phyloP scores from a whole-genome alignment of 2,113 vertebrate species.

The Gymnarchus niloticus region DNA sequence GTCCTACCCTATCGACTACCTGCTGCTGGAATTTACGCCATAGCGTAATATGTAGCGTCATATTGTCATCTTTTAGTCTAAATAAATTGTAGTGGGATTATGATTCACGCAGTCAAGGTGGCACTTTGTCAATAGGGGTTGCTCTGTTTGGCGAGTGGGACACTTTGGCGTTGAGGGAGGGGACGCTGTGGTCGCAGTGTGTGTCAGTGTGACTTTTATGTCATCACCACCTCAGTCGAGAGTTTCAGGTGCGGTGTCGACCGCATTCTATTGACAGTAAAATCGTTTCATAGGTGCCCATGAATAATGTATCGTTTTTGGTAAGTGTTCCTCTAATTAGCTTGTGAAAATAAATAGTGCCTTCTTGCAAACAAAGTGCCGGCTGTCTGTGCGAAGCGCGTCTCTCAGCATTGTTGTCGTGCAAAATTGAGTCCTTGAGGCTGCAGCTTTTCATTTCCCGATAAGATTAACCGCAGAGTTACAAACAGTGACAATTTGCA shows the following conservation, averaged over 20 bases:
- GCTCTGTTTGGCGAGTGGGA: not conserved
- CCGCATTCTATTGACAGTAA: not conserved
- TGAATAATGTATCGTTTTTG: conserved; percentile 21
- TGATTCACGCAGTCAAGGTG: not conserved
- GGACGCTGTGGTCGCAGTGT: not conserved
- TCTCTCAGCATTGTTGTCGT: conserved; percentile 53
- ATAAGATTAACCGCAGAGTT: conserved; percentile 58
- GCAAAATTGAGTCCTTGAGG: conserved; percentile 59
- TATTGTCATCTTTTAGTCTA: no score
- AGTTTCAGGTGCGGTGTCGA: not conserved
- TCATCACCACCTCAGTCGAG: not conserved
- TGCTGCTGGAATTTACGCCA: no score
- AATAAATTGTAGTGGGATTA: no score
- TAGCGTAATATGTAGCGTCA: no score
- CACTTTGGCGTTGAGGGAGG: not conserved
- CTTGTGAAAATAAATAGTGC: conserved; percentile 22
- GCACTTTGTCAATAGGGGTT: not conserved
- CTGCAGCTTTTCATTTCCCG: conserved; percentile 31
- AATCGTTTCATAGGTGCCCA: not conserved
- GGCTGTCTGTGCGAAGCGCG: not conserved
- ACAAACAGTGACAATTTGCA: conserved; percentile 64
- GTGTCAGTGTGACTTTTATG: not conserved
- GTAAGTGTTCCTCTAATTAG: conserved; percentile 16
- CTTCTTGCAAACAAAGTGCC: conserved; percentile 16
- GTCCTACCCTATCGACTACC: no score